Evolutionary conservation across 92 coral and sea anemone species (phyloP).

Genomic region (Epizoanthus ramosus): DNA sequence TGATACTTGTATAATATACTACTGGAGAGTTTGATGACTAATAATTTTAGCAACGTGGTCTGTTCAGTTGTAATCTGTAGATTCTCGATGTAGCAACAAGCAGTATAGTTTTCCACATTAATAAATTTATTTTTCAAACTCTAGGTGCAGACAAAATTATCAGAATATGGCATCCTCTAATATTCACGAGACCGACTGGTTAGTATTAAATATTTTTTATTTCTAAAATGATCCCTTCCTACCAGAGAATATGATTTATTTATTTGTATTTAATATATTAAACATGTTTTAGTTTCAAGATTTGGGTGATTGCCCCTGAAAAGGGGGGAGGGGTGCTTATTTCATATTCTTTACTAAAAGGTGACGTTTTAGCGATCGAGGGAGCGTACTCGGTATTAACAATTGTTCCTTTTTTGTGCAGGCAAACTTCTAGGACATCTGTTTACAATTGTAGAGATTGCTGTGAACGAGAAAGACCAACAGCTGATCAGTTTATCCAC

Average conservation of each 20-base stretch:
- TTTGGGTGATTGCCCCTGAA: no score
- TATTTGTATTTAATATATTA: not conserved
- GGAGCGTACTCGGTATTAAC: not conserved
- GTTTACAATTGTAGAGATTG: slow-evolving; percentile 90
- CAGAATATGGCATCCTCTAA: slow-evolving; percentile 97
- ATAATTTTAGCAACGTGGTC: no score
- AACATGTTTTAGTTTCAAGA: no score
- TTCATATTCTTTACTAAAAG: not conserved
- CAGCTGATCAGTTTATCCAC: slow-evolving; percentile 95
- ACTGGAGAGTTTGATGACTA: no score
- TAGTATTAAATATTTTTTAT: not conserved
- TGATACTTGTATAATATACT: no score
- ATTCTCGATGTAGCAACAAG: no score
- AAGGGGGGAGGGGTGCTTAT: not conserved
- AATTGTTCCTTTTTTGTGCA: slow-evolving; percentile 11
- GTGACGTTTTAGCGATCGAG: not conserved
- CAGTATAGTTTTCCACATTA: no score
- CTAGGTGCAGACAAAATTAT: slow-evolving; percentile 95
- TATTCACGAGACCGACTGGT: slow-evolving; percentile 98
- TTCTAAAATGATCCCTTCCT: not conserved
- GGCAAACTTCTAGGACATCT: slow-evolving; percentile 95
- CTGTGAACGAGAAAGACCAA: slow-evolving; percentile 97
- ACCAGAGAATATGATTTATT: not conserved
- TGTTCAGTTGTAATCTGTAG: no score
- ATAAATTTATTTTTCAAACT: not conserved